Conservation (phyloP, 2,113 vertebrate genomes). For the Calonectris borealis region DNA sequence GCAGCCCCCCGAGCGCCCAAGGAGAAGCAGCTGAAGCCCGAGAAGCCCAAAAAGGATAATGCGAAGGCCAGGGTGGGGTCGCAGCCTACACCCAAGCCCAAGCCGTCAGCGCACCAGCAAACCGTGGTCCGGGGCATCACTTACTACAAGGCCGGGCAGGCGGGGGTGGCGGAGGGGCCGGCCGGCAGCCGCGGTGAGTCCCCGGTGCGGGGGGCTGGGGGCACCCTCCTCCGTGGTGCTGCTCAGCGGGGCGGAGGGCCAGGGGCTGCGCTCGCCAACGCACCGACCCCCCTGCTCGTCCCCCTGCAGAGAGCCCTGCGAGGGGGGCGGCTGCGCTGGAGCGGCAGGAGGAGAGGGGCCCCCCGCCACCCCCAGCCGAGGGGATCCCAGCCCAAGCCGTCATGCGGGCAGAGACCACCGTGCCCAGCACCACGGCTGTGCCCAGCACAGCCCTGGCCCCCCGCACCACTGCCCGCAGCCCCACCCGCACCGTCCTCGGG, state of each 20-base stretch:
- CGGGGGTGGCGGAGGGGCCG: constrained; percentile 56
- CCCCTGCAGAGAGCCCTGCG: constrained; percentile 72
- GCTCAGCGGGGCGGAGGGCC: fast-evolving
- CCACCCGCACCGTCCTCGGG: neutral
- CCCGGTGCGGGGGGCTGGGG: neutral
- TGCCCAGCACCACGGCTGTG: neutral
- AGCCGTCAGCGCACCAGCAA: constrained; percentile 78
- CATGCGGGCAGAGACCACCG: neutral
- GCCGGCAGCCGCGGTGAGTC: constrained; percentile 38
- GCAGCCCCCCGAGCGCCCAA: constrained; percentile 68
- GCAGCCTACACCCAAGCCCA: constrained; percentile 82
- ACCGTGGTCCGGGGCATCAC: constrained; percentile 88
- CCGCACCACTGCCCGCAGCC: neutral
- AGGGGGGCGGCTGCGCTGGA: constrained; percentile 68
- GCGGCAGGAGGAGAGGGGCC: constrained; percentile 56
- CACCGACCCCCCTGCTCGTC: neutral
- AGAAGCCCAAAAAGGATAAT: constrained; percentile 86
- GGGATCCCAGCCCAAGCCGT: constrained; percentile 3
- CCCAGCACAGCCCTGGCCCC: constrained; percentile 24
- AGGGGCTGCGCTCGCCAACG: fast-evolving
- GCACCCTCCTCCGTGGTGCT: neutral
- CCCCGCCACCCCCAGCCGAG: constrained; percentile 3
- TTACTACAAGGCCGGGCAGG: constrained; percentile 89
- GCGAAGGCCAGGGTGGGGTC: constrained; percentile 58
- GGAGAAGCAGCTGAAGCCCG: constrained; percentile 80